Conservation (phyloP, 2,113 vertebrate genomes). For the human (Homo sapiens) region GRCh38 chr3:57739001-57739500, state of each 20-base stretch:
- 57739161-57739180: neutral
- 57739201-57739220: conserved; percentile 21
- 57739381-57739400: neutral
- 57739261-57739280: neutral
- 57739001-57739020: neutral
- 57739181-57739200: conserved; percentile 1
- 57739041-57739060: neutral
- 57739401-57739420: neutral
- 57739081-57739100: neutral
- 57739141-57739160: neutral
- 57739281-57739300: conserved; percentile 36
- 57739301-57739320: neutral
- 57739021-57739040: neutral
- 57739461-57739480: neutral
- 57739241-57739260: neutral
- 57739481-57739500: neutral
- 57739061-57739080: conserved; percentile 19
- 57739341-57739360: conserved; percentile 2
- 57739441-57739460: conserved; percentile 5
- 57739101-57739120: neutral
- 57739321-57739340: neutral
- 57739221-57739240: neutral
- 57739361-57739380: conserved; percentile 18
- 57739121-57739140: neutral
- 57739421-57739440: conserved; percentile 10